A percentile compares a stretch with the other conserved stretches of the same genome.
Evolutionary conservation across 2,888 invertebrate genomes (phyloP).

Genomic region (Coleophora flavipennella): DNA sequence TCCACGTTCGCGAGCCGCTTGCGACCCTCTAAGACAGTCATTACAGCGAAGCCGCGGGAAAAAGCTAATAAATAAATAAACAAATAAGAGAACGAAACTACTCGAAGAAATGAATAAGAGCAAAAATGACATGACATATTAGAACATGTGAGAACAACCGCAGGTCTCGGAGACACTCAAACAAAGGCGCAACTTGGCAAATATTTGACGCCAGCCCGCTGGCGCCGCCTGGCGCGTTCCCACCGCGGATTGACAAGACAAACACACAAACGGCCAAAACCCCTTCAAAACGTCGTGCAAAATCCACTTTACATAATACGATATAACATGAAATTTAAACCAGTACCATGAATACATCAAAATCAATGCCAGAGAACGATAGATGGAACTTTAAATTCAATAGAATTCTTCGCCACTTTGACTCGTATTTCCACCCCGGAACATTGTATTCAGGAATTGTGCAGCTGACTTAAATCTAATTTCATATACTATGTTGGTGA

Average conservation of each 20-base stretch:
- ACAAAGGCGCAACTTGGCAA: conserved; percentile 13
- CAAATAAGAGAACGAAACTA: not conserved
- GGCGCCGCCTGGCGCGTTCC: conserved; percentile 7
- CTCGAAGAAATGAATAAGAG: too few species aligned
- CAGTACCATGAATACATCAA: conserved; percentile 6
- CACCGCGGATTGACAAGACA: conserved; percentile 13
- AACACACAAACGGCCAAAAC: not conserved
- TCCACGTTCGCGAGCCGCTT: too few species aligned
- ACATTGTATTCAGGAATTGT: conserved; percentile 41
- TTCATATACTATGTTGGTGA: conserved; percentile 28
- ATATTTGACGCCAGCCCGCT: conserved; percentile 16
- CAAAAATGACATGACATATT: too few species aligned
- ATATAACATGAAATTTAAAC: not conserved
- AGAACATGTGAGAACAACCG: not conserved
- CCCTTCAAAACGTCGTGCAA: not conserved
- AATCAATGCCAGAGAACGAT: conserved; percentile 26
- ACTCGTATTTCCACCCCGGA: conserved; percentile 38
- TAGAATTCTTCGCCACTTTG: conserved; percentile 47
- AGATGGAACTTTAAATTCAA: conserved; percentile 41
- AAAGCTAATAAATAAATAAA: too few species aligned
- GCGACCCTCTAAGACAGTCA: too few species aligned
- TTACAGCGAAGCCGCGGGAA: too few species aligned
- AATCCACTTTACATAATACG: not conserved
- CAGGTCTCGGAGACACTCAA: conserved; percentile 5
- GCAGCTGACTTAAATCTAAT: conserved; percentile 55